Evolutionary conservation across 2,113 vertebrate genomes (phyloP).

Genomic region (Nymphicus hollandicus): DNA sequence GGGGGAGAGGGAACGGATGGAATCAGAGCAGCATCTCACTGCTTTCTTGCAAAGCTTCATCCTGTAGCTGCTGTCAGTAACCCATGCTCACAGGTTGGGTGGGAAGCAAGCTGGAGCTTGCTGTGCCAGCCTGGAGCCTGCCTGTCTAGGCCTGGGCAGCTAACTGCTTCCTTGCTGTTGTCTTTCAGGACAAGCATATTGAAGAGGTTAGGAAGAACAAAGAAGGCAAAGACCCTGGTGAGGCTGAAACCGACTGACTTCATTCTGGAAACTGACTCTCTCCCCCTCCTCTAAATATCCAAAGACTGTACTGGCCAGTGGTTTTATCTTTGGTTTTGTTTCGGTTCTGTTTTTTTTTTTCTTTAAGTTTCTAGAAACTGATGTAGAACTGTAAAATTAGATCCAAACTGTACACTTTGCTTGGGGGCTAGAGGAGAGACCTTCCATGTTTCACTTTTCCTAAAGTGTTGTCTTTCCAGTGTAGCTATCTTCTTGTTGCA

Average conservation of each 20-base stretch:
- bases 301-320: conserved; percentile 88
- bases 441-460: conserved; percentile 78
- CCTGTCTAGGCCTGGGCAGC: neutral
- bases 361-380: conserved; percentile 75
- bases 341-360: conserved; percentile 56
- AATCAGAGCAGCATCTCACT: accelerated
- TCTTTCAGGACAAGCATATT: conserved; percentile 89
- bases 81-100: accelerated
- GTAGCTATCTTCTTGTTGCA: conserved; percentile 82
- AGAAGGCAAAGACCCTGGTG: conserved; percentile 86
- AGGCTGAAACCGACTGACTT: conserved; percentile 78
- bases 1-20: neutral
- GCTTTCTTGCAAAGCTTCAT: neutral
- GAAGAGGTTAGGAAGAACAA: conserved; percentile 96
- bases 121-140: neutral
- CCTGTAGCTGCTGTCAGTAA: accelerated
- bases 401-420: conserved; percentile 75
- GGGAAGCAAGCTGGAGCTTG: neutral
- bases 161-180: neutral
- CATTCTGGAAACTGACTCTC: conserved; percentile 71
- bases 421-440: conserved; percentile 79
- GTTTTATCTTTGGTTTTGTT: conserved; percentile 75
- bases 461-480: conserved; percentile 84
- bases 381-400: conserved; percentile 80
- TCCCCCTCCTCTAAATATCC: conserved; percentile 80